phyloP scores from a whole-genome alignment of 2,113 vertebrate species.

The Podarcis raffonei region DNA sequence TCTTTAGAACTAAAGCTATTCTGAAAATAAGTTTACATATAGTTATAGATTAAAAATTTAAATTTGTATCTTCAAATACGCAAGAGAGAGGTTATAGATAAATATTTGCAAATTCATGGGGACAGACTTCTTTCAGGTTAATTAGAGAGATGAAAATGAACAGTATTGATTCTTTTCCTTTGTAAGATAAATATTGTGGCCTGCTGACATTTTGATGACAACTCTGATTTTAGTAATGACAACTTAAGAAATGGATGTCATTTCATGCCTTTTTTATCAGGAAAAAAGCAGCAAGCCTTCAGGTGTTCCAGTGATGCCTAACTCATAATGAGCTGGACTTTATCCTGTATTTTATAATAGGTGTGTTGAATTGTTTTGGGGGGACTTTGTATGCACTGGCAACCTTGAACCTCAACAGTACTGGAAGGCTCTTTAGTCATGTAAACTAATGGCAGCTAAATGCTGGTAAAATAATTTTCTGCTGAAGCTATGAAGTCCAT shows the following conservation, averaged over 20 bases:
- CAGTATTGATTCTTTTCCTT: slow-evolving; percentile 49
- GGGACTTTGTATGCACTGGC: slow-evolving; percentile 78
- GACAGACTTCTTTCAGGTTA: slow-evolving; percentile 60
- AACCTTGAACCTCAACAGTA: slow-evolving; percentile 77
- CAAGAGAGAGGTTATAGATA: slow-evolving; percentile 43
- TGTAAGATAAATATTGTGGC: slow-evolving; percentile 65
- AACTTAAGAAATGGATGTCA: slow-evolving; percentile 75
- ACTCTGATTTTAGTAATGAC: slow-evolving; percentile 74
- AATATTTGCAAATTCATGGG: slow-evolving; percentile 51
- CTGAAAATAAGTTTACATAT: slow-evolving; percentile 62
- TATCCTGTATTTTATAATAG: slow-evolving; percentile 79
- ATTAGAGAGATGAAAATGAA: slow-evolving; percentile 58
- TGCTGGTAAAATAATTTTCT: slow-evolving; percentile 67
- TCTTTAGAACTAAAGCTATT: slow-evolving; percentile 59
- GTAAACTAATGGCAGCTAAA: slow-evolving; percentile 80
- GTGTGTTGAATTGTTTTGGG: slow-evolving; percentile 75
- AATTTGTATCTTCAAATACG: slow-evolving; percentile 58
- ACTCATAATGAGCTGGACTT: slow-evolving; percentile 80
- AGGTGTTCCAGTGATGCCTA: slow-evolving; percentile 84
- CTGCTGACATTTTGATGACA: slow-evolving; percentile 73
- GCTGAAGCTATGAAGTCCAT: slow-evolving; percentile 68
- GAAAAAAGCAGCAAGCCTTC: slow-evolving; percentile 86
- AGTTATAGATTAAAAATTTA: slow-evolving; percentile 42
- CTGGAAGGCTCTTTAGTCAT: slow-evolving; percentile 73
- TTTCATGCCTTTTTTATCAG: slow-evolving; percentile 84